phyloP scores from a whole-genome alignment of 2,888 invertebrate species.

The Octonoba sinensis region DNA sequence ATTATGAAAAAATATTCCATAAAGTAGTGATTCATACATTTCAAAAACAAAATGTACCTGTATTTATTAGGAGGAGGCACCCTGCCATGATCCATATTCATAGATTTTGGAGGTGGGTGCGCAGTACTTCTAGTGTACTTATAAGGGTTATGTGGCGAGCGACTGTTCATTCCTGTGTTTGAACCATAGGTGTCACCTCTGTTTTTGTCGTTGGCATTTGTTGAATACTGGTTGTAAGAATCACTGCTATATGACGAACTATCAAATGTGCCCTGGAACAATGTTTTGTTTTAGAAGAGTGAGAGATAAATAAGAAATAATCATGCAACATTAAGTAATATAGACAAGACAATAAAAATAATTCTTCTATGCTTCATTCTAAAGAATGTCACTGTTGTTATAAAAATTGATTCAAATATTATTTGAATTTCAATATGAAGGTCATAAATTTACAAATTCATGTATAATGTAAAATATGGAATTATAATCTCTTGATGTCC shows the following conservation, averaged over 20 bases:
- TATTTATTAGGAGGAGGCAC: constrained; percentile 39
- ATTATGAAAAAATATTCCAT: no score
- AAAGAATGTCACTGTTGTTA: no score
- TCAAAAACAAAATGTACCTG: not conserved
- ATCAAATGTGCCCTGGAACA: constrained; percentile 79
- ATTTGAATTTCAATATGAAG: no score
- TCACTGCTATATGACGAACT: constrained; percentile 78
- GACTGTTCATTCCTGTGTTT: constrained; percentile 31
- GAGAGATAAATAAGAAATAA: not conserved
- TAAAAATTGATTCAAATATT: no score
- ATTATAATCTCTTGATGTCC: no score
- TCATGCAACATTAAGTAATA: not conserved
- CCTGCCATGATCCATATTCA: constrained; percentile 33
- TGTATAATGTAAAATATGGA: no score
- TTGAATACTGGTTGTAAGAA: constrained; percentile 70
- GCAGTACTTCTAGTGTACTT: constrained; percentile 79
- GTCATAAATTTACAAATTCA: no score
- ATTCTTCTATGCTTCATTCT: no score
- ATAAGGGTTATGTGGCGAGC: constrained; percentile 75
- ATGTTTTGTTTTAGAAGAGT: constrained; percentile 29
- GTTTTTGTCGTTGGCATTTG: constrained; percentile 51
- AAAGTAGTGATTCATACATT: no score
- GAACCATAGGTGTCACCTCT: constrained; percentile 43
- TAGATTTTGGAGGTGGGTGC: constrained; percentile 73
- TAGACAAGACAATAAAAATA: not conserved